Evolutionary conservation across 1,140 invertebrate genomes (phyloP).

Genomic region (Megathymus violae): DNA sequence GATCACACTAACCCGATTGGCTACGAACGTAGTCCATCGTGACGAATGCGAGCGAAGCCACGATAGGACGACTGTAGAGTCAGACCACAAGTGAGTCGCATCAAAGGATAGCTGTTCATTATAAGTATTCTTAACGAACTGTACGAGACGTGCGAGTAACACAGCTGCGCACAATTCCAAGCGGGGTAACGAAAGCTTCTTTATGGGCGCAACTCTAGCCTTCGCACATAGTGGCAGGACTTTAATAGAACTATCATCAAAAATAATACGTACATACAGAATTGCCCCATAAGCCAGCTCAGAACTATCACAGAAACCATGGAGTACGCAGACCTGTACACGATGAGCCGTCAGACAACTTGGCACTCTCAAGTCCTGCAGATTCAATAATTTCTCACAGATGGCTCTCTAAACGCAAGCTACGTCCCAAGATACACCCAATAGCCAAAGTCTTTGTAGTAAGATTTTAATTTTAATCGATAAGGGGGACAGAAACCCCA

Average conservation of each 20-base stretch:
- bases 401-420: slow-evolving; percentile 19
- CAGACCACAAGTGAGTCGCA: slow-evolving; percentile 42
- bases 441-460: slow-evolving; percentile 48
- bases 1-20: slow-evolving; percentile 6
- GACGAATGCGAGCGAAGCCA: slow-evolving; percentile 44
- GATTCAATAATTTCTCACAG: slow-evolving; percentile 2
- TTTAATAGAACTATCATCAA: slow-evolving; percentile 23
- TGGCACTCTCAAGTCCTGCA: slow-evolving; percentile 6
- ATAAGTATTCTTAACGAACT: slow-evolving; percentile 36
- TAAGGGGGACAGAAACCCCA: slow-evolving; percentile 35
- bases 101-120: slow-evolving; percentile 27
- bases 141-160: slow-evolving; percentile 55
- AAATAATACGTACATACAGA: slow-evolving; percentile 43
- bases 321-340: slow-evolving; percentile 38
- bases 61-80: slow-evolving; percentile 43
- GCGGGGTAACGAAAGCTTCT: slow-evolving; percentile 67
- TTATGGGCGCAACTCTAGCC: slow-evolving; percentile 71
- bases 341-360: neutral
- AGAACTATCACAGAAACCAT: slow-evolving; percentile 55
- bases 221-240: slow-evolving; percentile 53
- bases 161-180: slow-evolving; percentile 76
- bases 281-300: slow-evolving; percentile 49
- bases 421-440: slow-evolving; percentile 38
- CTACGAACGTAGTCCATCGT: slow-evolving; percentile 45
- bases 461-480: slow-evolving; percentile 41